Evolutionary conservation across 2,888 invertebrate species (phyloP).

Genomic region (Cecidostiba fungosa): DNA sequence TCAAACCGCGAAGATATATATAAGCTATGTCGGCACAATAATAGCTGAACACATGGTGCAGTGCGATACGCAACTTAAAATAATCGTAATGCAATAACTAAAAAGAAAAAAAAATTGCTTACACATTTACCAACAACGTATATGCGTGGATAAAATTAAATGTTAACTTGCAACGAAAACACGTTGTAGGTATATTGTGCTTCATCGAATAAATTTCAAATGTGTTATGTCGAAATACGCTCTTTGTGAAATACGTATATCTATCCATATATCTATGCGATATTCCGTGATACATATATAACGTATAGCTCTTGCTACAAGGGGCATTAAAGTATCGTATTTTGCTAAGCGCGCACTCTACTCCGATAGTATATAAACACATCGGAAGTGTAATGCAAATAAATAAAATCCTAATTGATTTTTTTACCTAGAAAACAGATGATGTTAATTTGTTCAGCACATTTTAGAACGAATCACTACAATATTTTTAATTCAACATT

Average conservation of each 20-base stretch:
- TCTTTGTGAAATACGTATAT: not conserved
- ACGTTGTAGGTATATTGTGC: not conserved
- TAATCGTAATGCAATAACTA: constrained; percentile 11
- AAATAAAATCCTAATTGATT: no score
- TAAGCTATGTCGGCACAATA: not conserved
- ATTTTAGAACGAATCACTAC: no score
- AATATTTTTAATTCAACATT: no score
- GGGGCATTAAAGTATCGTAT: not conserved
- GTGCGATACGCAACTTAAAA: not conserved
- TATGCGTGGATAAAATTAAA: not conserved
- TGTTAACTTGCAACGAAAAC: not conserved
- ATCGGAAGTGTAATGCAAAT: no score
- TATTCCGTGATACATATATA: not conserved
- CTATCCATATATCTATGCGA: not conserved
- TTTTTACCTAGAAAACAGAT: no score
- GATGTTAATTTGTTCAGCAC: no score
- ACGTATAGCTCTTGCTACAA: not conserved
- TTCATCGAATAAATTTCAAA: not conserved
- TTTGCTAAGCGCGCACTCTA: not conserved
- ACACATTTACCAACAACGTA: not conserved
- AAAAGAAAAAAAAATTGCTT: not conserved
- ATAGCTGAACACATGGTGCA: not conserved
- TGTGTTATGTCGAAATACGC: not conserved
- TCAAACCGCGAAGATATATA: not conserved
- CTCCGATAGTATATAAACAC: no score